Base-by-base conservation (phyloP, 2,113 vertebrate species). In the Turnix velox region DNA sequence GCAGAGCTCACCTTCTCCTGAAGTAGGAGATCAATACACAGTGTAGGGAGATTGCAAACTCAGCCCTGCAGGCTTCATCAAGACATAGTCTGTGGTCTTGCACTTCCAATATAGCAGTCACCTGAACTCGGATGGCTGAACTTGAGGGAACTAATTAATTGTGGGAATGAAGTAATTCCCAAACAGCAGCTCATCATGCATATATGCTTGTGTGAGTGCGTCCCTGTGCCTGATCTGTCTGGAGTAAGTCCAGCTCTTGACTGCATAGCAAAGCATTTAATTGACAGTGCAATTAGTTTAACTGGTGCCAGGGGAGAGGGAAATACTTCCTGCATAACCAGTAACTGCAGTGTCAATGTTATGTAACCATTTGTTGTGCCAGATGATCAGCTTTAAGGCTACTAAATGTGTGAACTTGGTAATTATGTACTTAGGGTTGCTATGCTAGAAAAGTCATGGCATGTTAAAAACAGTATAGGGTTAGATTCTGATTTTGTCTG, bases 181-280 rank as follows among this genome's bases (percentile, higher is more conserved):
- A 67, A 72, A 17, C 14, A 63, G 40, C n/a, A 52, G 24, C 33
- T 39, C 8, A 5, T 39, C 17, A 14, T 18, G 16, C 3, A 4
- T 43, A 10, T 2, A 1, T 1, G 0, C 5, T 1, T 25, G 7
- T 35, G 10, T 40, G 7, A n/a, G 10, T 40, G 58, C 28, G 7
- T 37, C 39, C 24, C 71, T 24, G 43, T 57, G 35, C n/a, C 43
- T 24, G 39, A 43, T 37, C 43, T 58, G 30, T 42, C 42, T 19
- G 30, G 59, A 49, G 45, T 5, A 30, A 49, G 28, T 27, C 63
- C 68, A 69, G 6, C 42, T 49, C 80, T 72, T 61, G 42, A 24
- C 51, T 59, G 31, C 16, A 31, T 2, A 20, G 63, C 35, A 63
- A 67, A 92, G 52, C 73, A 57, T 33, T 90, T 86, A 83, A 71